A percentile compares a stretch with the other conserved stretches of the same genome.
Evolutionary conservation across 2,797 vertebrate species (phyloP).

Genomic region (Gallinago stenura): DNA sequence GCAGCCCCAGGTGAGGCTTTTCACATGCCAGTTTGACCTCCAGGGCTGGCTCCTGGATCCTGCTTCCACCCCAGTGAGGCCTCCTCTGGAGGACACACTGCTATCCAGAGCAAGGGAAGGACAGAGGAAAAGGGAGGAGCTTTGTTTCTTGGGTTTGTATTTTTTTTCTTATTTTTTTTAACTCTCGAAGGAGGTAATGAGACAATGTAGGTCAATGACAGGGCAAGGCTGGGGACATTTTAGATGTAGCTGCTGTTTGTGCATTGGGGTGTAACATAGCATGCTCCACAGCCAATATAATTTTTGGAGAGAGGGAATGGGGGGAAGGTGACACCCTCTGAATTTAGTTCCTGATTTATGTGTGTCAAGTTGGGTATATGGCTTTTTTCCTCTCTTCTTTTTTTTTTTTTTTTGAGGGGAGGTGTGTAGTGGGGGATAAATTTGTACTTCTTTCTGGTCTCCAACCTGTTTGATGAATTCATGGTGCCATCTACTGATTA

Average conservation of each 20-base stretch:
- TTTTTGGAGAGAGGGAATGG: not conserved
- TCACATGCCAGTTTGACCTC: accelerated
- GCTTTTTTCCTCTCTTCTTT: accelerated
- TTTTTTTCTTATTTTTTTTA: accelerated
- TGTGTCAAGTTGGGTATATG: conserved; percentile 41
- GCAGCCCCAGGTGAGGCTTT: not conserved
- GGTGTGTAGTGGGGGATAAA: not conserved
- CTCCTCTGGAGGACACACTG: accelerated
- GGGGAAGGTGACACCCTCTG: conserved; percentile 43
- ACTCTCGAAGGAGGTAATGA: not conserved
- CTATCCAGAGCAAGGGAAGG: not conserved
- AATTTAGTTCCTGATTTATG: conserved; percentile 62
- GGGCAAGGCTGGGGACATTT: not conserved
- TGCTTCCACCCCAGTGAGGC: not conserved
- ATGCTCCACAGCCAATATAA: accelerated
- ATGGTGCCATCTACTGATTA: conserved; percentile 77
- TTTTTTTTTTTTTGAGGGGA: not conserved
- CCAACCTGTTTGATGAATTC: conserved; percentile 55
- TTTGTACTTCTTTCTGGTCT: not conserved
- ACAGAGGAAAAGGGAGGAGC: not conserved
- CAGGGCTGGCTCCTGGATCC: not conserved
- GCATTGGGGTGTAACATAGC: not conserved
- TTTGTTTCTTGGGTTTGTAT: not conserved
- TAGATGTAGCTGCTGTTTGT: not conserved
- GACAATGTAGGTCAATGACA: conserved; percentile 9